phyloP scores from a whole-genome alignment of 2,888 invertebrate species.

The Chloromyia formosa region DNA sequence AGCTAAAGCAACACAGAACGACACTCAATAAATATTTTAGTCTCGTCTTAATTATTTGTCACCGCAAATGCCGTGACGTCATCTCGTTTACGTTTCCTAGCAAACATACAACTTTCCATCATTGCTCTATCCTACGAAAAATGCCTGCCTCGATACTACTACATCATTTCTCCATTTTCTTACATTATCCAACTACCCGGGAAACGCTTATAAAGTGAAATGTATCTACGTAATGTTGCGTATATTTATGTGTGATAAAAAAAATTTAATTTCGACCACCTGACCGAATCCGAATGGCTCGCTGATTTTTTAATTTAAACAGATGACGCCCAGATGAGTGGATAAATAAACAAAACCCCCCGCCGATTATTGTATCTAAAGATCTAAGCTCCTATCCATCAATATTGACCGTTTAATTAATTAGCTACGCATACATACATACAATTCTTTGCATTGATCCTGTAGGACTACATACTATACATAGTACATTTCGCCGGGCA shows the following conservation, averaged over 20 bases:
- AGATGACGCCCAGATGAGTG: background rate
- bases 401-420: constrained; percentile 1
- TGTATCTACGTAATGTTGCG: too few species aligned
- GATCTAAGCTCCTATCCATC: background rate
- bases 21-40: too few species aligned
- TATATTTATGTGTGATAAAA: too few species aligned
- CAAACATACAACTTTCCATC: too few species aligned
- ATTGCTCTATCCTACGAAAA: too few species aligned
- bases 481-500: background rate
- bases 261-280: constrained; percentile 8
- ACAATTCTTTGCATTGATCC: background rate
- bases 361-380: background rate
- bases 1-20: background rate
- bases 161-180: too few species aligned
- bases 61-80: too few species aligned
- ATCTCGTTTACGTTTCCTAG: too few species aligned
- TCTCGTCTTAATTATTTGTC: constrained; percentile 5
- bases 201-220: too few species aligned
- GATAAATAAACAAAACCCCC: constrained; percentile 2
- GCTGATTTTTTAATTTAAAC: background rate
- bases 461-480: background rate
- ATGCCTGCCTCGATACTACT: too few species aligned
- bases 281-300: constrained; percentile 10
- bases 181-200: too few species aligned
- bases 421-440: background rate